A percentile compares a stretch with the other conserved stretches of the same genome.
Evolutionary conservation across 2,797 vertebrate species (phyloP).

Genomic region (Astyanax mexicanus): DNA sequence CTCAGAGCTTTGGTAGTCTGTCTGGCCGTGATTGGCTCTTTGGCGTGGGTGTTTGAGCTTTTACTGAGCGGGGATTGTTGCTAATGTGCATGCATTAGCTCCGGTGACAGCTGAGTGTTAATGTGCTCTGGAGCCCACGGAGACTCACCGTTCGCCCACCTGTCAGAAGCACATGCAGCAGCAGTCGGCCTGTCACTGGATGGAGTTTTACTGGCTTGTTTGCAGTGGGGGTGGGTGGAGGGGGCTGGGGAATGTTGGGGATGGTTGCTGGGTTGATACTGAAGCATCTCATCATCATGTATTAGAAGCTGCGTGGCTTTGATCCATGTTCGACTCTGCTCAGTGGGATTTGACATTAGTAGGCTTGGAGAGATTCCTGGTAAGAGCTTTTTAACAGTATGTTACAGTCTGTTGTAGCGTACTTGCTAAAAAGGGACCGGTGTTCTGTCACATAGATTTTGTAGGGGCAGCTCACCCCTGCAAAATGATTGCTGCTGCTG

Average conservation of each 20-base stretch:
- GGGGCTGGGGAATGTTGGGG: neutral
- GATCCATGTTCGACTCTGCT: neutral
- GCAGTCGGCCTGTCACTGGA: neutral
- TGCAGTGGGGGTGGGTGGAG: neutral
- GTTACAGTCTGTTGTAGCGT: neutral
- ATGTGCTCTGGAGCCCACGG: slow-evolving; percentile 45
- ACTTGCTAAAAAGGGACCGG: too few species aligned
- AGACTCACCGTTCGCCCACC: slow-evolving; percentile 39
- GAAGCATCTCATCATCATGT: slow-evolving; percentile 1
- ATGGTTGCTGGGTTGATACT: too few species aligned
- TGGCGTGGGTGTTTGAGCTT: slow-evolving; percentile 39
- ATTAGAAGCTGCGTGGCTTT: neutral
- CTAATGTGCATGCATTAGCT: slow-evolving; percentile 47
- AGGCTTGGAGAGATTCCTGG: neutral
- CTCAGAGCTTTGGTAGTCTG: slow-evolving; percentile 8
- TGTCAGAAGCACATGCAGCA: slow-evolving; percentile 47
- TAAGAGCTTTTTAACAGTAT: neutral
- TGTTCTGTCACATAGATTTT: too few species aligned
- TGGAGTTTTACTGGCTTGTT: neutral
- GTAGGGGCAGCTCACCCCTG: too few species aligned
- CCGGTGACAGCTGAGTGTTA: slow-evolving; percentile 47
- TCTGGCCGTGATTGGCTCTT: slow-evolving; percentile 42
- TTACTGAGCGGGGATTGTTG: slow-evolving; percentile 45
- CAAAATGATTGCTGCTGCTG: too few species aligned
- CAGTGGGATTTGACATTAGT: neutral